A percentile compares a stretch with the other conserved stretches of the same genome.
phyloP scores from a whole-genome alignment of 1,140 invertebrate species.

The Tachypleus tridentatus region DNA sequence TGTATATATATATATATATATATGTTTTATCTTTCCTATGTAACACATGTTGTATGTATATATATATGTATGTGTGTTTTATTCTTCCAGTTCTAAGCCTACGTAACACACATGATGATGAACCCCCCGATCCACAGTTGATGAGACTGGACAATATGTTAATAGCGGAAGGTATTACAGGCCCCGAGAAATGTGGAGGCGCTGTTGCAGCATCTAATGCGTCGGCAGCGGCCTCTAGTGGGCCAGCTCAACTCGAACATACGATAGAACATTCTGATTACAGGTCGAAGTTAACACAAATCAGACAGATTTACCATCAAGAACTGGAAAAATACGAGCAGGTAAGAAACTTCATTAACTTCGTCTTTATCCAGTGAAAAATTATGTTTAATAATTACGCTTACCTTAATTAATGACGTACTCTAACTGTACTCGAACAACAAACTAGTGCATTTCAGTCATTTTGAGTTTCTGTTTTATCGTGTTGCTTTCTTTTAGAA shows the following conservation, averaged over 20 bases:
- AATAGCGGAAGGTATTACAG: conserved; percentile 96
- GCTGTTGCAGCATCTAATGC: conserved; percentile 80
- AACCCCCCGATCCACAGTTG: conserved; percentile 93
- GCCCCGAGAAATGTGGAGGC: conserved; percentile 92
- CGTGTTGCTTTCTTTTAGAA: no score
- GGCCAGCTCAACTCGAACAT: conserved; percentile 51
- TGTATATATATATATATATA: no score
- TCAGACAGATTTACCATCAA: conserved; percentile 96
- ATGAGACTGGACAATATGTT: conserved; percentile 99
- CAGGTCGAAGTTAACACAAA: conserved; percentile 92
- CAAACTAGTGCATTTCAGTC: no score
- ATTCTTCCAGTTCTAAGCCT: conserved; percentile 70
- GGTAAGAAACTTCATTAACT: no score
- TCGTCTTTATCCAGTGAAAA: no score
- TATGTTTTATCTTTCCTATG: no score
- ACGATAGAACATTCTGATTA: conserved; percentile 99
- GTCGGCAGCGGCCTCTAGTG: conserved; percentile 60
- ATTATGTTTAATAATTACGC: no score
- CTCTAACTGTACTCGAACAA: no score
- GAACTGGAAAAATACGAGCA: conserved; percentile 98
- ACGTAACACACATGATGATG: conserved; percentile 93
- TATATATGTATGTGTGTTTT: no score
- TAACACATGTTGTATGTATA: no score
- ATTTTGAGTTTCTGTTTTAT: no score
- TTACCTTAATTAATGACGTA: no score